Conservation (phyloP, 2,888 invertebrate species). For the Tubiluchus corallicola region DNA sequence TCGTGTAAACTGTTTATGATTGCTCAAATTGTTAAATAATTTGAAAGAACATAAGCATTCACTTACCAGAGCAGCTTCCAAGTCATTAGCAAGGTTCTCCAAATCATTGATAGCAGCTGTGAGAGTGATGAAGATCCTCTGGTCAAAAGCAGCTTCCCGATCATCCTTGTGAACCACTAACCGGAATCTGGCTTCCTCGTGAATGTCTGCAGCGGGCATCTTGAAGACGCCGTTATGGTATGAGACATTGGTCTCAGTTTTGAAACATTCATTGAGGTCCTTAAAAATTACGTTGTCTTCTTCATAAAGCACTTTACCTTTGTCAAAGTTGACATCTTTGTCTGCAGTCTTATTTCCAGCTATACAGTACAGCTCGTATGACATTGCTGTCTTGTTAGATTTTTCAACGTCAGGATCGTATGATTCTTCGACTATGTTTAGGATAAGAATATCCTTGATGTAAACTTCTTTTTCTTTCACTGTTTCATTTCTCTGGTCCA, state of each 20-base stretch:
- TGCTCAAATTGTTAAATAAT: no score
- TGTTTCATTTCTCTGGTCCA: neutral
- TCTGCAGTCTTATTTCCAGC: neutral
- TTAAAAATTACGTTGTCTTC: neutral
- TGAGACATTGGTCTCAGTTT: neutral
- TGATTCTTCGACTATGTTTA: neutral
- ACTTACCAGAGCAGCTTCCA: neutral
- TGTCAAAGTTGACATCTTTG: neutral
- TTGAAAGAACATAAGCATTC: no score
- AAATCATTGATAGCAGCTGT: neutral
- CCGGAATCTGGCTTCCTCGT: neutral
- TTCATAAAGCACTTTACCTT: neutral
- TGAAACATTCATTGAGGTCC: neutral
- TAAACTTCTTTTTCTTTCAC: neutral
- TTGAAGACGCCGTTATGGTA: neutral
- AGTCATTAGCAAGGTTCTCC: neutral
- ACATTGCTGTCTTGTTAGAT: neutral
- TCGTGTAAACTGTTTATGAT: no score
- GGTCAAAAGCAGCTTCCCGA: neutral
- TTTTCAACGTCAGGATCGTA: neutral
- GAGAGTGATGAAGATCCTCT: neutral
- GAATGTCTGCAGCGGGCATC: neutral
- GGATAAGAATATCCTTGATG: conserved; percentile 1
- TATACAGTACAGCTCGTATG: neutral
- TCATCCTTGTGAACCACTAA: neutral